These are phyloP conservation scores for Rhinoptilus africanus DNA, from an alignment of 2,113 vertebrate species.

Conservation along the genomic window DNA sequence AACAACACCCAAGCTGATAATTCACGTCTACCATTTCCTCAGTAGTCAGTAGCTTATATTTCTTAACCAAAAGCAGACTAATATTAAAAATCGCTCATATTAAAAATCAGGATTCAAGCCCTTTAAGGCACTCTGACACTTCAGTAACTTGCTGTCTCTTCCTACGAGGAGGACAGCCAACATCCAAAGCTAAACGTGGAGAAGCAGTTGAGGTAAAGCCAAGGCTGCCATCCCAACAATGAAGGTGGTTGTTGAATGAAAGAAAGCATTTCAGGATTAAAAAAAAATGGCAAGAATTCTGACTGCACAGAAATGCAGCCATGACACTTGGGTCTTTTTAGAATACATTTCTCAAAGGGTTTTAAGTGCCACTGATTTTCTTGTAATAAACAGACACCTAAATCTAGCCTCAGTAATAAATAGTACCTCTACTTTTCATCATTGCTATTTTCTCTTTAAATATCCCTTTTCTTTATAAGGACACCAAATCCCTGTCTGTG, in stretches of 20 bases:
- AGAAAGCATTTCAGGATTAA: not conserved
- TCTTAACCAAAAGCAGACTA: not conserved
- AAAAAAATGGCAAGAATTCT: not conserved
- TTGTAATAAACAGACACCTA: not conserved
- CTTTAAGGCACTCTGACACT: not conserved
- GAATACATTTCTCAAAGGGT: not conserved
- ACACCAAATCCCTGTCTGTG: not conserved
- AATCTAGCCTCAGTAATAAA: not conserved
- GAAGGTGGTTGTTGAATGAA: not conserved
- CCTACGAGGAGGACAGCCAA: not conserved
- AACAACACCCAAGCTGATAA: not conserved
- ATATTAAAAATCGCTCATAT: not conserved
- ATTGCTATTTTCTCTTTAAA: not conserved
- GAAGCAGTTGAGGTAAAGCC: not conserved
- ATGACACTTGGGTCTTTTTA: not conserved
- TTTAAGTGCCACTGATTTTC: not conserved
- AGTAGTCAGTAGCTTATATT: not conserved
- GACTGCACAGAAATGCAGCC: not conserved
- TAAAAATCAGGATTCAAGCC: not conserved
- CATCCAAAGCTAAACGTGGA: not conserved
- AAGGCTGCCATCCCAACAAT: not conserved
- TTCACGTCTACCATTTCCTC: rapidly evolving
- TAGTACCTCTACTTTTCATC: not conserved
- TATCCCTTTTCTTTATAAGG: not conserved
- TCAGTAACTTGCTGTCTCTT: not conserved